Evolutionary conservation across 2,797 vertebrate genomes (phyloP), one percentile per base, ranked within the genome.

Genomic region (Yasuhikotakia modesta): DNA sequence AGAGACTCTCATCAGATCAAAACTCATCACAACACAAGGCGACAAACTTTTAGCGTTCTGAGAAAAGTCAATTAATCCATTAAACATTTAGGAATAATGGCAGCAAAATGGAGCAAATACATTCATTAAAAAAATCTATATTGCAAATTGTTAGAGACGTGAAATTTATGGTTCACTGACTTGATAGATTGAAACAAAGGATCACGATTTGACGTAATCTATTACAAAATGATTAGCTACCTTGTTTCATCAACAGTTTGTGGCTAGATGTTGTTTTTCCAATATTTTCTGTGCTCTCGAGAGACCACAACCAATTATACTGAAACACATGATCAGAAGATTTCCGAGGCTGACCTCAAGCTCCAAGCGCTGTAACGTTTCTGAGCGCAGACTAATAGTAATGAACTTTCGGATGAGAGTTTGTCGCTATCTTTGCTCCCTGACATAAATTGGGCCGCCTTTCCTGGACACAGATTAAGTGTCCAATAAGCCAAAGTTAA

Each of bases 131-230:
- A 32, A 43, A 14, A 24, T 35, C 55, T 45, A 35, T 60, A 60
- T 50, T 60, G 65, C 53, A 69, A 24, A 60, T 68, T 55, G 21
- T 55, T 48, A 17, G 53, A 48, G 43, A 50, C 53, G 11, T 48
- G 52, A 68, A 76, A 68, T 76, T 39, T 46, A 68, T 32, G 53
- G 74, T 60, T 55, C 55, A 50, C 5, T 73, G 60, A 66, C 27
- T 73, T 57, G 64, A 71, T 78, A 65, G 69, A 78, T 64, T 60
- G 19, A 72, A 72, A 71, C 64, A 32, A 70, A 65, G 52, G 69
- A 63, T 58, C 67, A 58, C 16, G 46, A 76, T 57, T 57, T 65
- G 63, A 52, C 19, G 52, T 46, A 45, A 76, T 76, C 17, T 17
- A 75, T 67, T 75, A 65, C 32, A 11, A 66, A 27, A 35, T 30